Conservation (phyloP, 2,888 invertebrate species). For the Acronicta aceris region DNA sequence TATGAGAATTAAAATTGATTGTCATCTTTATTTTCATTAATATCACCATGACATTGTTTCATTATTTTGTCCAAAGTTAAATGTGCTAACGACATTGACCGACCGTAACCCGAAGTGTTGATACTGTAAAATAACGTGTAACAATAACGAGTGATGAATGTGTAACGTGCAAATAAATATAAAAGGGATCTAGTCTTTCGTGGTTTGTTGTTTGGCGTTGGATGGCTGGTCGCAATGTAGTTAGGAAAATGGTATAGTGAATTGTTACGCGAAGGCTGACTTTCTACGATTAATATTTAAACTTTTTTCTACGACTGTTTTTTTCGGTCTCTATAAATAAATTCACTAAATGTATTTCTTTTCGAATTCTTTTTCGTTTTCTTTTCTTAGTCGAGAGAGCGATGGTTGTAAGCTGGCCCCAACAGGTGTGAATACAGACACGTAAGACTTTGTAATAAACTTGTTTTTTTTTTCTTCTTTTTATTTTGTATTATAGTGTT, state of each 20-base stretch:
- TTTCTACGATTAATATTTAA: slow-evolving; percentile 73
- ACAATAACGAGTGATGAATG: slow-evolving; percentile 1
- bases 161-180: slow-evolving; percentile 3
- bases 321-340: slow-evolving; percentile 55
- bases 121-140: slow-evolving; percentile 10
- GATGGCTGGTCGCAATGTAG: slow-evolving; percentile 56
- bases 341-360: slow-evolving; percentile 52
- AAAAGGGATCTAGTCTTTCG: slow-evolving; percentile 56
- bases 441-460: slow-evolving; percentile 71
- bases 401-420: slow-evolving; percentile 57
- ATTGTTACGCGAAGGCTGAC: slow-evolving; percentile 82
- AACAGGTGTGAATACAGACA: slow-evolving; percentile 58
- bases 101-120: slow-evolving; percentile 37
- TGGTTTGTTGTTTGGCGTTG: slow-evolving; percentile 46
- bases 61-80: slow-evolving; percentile 42
- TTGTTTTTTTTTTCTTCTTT: slow-evolving; percentile 67
- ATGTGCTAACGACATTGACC: slow-evolving; percentile 43
- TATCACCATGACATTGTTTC: slow-evolving; percentile 59
- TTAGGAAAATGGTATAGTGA: slow-evolving; percentile 73
- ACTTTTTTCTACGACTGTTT: slow-evolving; percentile 62
- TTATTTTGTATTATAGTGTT: slow-evolving; percentile 81
- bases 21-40: slow-evolving; percentile 52
- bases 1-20: slow-evolving; percentile 48
- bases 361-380: slow-evolving; percentile 41
- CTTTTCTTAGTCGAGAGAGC: slow-evolving; percentile 39